Conservation (phyloP, 2,888 invertebrate species). For the Tubiluchus corallicola region DNA sequence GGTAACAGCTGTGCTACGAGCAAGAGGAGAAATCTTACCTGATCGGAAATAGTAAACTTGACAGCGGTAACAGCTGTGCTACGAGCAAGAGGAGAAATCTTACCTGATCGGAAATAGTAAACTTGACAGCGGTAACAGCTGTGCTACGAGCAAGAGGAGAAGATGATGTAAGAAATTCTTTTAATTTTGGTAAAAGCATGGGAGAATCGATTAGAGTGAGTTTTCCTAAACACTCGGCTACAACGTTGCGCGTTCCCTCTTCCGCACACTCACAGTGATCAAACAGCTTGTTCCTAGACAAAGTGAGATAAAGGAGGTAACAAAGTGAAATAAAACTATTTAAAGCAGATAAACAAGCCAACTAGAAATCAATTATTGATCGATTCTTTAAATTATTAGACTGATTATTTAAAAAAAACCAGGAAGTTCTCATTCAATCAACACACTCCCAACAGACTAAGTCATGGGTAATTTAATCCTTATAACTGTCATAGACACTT, state of each 20-base stretch:
- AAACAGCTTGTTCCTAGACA: constrained; percentile 49
- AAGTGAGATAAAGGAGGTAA: too few species aligned
- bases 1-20: constrained; percentile 88
- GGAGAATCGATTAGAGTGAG: constrained; percentile 80
- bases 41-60: constrained; percentile 96
- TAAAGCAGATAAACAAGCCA: too few species aligned
- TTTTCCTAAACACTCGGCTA: constrained; percentile 92
- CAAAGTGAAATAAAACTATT: too few species aligned
- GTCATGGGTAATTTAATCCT: too few species aligned
- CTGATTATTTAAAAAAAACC: too few species aligned
- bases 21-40: too few species aligned
- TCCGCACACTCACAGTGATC: constrained; percentile 89
- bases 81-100: constrained; percentile 50
- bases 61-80: constrained; percentile 94
- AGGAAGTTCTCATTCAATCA: too few species aligned
- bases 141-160: constrained; percentile 56
- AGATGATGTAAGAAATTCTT: constrained; percentile 16
- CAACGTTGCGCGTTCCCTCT: constrained; percentile 95
- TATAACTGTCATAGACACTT: too few species aligned
- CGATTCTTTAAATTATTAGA: too few species aligned
- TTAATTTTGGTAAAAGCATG: constrained; percentile 60
- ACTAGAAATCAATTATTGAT: too few species aligned
- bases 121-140: constrained; percentile 92
- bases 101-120: constrained; percentile 90
- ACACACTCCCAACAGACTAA: too few species aligned